These are phyloP conservation scores for Phrynocephalus vlangalii DNA, from an alignment of 2,797 vertebrate genomes.

Conservation along the genomic window DNA sequence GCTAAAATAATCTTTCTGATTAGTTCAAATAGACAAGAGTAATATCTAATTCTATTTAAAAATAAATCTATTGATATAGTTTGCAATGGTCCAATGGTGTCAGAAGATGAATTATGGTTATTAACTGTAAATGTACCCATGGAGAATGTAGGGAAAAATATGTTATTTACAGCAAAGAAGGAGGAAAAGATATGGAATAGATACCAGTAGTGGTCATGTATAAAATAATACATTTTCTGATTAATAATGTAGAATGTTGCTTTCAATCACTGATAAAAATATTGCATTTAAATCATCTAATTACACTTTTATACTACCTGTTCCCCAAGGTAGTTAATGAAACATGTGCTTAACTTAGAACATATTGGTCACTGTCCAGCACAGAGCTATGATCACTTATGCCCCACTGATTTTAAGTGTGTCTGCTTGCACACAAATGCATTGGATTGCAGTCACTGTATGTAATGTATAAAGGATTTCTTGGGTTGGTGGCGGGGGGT, in stretches of 20 bases:
- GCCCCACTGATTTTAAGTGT: background rate
- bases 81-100: slow-evolving; percentile 39
- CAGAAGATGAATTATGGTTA: slow-evolving; percentile 59
- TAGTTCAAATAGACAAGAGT: slow-evolving; percentile 57
- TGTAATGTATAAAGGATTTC: background rate
- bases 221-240: slow-evolving; percentile 40
- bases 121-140: slow-evolving; percentile 42
- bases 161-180: background rate
- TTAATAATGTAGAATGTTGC: slow-evolving; percentile 37
- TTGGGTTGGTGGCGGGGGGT: background rate
- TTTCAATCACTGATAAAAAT: background rate
- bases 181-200: slow-evolving; percentile 23
- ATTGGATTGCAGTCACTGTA: background rate
- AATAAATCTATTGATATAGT: slow-evolving; percentile 51
- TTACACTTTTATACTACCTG: slow-evolving; percentile 6
- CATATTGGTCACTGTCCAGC: background rate
- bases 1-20: slow-evolving; percentile 63
- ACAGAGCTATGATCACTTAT: slow-evolving; percentile 10
- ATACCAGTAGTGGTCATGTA: slow-evolving; percentile 21
- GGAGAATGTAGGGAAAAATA: slow-evolving; percentile 24
- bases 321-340: slow-evolving; percentile 31
- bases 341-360: slow-evolving; percentile 26
- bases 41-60: slow-evolving; percentile 54
- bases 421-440: background rate
- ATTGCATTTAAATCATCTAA: slow-evolving; percentile 28